Base-by-base conservation (phyloP, 2,888 invertebrate genomes). In the Cryptocephalus moraei region DNA sequence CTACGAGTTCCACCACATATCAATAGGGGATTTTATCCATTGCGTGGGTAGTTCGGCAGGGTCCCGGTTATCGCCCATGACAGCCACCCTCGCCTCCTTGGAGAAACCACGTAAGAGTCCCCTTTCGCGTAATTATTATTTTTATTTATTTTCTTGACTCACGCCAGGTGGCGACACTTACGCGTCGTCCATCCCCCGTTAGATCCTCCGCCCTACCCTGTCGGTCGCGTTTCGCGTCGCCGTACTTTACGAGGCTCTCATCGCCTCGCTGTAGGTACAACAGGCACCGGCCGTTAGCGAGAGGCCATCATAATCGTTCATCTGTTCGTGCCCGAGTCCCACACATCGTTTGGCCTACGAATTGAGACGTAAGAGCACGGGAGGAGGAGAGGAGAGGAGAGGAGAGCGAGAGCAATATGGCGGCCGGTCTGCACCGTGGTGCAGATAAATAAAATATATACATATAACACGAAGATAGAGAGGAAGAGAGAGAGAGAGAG, bases 401-500 rank as follows among this genome's bases (percentile, higher is more conserved):
- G 53, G 12, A 36, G 36, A 36, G 43, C 44, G 51, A 42, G 51
- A 51, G 47, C 58, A 54, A 58, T 55, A 57, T 56, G 57, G 56
- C 58, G 53, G 51, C 46, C 36, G 22, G 22, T 22, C 22, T 22
- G 6, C 22, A 36, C 36, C 11, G 36, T 49, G 46, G 47, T 45
- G 46, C 50, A 51, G 55, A 60, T 58, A 61, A 60, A 61, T 59
- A 60, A 62, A 58, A 60, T 58, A 49, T 55, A 55, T 22, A 49
- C 56, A 55, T 22, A 22, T 22, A 22, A 22, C 22, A 2, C 22
- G 22, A 22, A 22, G 22, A 22, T 2, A 22, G 22, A 22, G 3
- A 22, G 22, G 6, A 6, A 22, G 22, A 22, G 3, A 22, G 22
- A 22, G 22, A 22, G 22, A 22, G 22, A 22, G 22, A 22, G 22